These are phyloP conservation scores for Cyclopterus lumpus DNA, from an alignment of 2,797 vertebrate species.

Conservation along the genomic window DNA sequence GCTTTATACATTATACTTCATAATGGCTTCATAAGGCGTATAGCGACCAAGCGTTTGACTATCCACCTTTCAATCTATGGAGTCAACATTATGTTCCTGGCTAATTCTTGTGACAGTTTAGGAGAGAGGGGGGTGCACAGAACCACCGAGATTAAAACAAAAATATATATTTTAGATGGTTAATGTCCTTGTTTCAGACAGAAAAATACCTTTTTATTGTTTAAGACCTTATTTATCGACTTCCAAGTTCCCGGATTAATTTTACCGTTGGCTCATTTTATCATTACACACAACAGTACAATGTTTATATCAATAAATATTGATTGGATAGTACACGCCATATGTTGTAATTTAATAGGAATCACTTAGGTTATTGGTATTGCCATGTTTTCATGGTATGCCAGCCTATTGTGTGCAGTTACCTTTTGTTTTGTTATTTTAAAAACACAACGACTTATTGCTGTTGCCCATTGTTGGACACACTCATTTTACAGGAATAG, in stretches of 20 bases:
- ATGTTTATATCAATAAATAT: constrained; percentile 2
- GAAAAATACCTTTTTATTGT: background rate
- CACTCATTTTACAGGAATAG: background rate
- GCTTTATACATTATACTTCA: no score
- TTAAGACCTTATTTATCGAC: background rate
- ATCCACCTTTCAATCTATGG: constrained; percentile 1
- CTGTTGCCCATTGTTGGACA: background rate
- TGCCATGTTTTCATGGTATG: background rate
- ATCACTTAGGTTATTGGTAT: background rate
- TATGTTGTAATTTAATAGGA: constrained; percentile 12
- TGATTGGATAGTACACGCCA: constrained; percentile 2
- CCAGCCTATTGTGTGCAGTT: background rate
- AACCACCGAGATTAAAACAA: background rate
- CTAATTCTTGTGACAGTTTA: background rate
- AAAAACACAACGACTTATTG: background rate
- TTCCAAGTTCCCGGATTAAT: background rate
- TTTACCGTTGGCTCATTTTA: background rate
- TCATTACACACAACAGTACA: background rate
- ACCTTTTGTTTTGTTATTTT: background rate
- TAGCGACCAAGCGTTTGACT: background rate
- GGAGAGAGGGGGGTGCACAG: background rate
- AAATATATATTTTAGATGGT: background rate
- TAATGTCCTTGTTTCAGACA: background rate
- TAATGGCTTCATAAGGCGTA: constrained; percentile 23
- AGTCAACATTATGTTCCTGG: background rate